Evolutionary conservation across 2,113 vertebrate genomes (phyloP).

Genomic region (Cathartes aura): DNA sequence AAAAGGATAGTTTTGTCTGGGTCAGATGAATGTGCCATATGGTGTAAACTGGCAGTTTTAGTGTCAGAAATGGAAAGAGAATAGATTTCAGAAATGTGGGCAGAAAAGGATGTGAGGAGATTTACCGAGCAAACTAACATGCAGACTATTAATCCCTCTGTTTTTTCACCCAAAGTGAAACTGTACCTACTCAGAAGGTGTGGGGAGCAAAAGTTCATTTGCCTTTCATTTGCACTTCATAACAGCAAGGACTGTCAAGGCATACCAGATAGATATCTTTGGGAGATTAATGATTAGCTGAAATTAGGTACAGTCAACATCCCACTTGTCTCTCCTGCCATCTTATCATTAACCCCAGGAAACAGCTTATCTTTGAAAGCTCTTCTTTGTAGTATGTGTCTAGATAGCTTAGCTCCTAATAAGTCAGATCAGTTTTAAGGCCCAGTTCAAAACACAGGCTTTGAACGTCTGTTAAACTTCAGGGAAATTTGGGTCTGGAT

Average conservation of each 20-base stretch:
- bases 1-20: neutral
- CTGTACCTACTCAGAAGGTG: neutral
- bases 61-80: neutral
- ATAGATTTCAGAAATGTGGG: neutral
- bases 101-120: neutral
- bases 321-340: conserved; percentile 39
- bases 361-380: conserved; percentile 14
- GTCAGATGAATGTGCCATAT: neutral
- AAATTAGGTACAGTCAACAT: conserved; percentile 50
- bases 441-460: neutral
- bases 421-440: conserved; percentile 16
- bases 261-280: conserved; percentile 36
- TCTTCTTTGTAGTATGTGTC: conserved; percentile 44
- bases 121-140: neutral
- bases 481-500: neutral
- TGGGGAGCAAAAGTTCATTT: conserved; percentile 3
- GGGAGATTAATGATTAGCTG: conserved; percentile 60
- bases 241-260: neutral
- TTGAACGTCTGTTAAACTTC: neutral
- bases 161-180: neutral
- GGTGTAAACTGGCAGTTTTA: neutral
- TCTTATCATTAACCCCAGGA: conserved; percentile 60
- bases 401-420: conserved; percentile 42
- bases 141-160: neutral
- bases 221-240: conserved; percentile 53